phyloP scores from a whole-genome alignment of 2,888 invertebrate genomes.

The Pyrochroa serraticornis region DNA sequence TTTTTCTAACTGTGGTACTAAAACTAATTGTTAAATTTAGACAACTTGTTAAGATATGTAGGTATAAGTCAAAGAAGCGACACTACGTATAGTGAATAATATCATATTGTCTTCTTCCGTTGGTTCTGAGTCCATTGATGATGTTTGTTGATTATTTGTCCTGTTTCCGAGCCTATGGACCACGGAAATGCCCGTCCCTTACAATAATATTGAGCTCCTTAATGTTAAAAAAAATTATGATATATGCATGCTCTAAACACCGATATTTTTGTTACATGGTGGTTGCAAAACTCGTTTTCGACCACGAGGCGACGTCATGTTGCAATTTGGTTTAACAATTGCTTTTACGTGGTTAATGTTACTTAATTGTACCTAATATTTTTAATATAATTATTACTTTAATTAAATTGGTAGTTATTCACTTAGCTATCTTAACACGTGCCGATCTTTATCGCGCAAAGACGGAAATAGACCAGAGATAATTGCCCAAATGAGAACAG shows the following conservation, averaged over 20 bases:
- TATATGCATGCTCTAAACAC: constrained; percentile 27
- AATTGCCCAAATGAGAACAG: too few relatives aligned
- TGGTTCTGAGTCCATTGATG: constrained; percentile 54
- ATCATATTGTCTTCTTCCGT: constrained; percentile 47
- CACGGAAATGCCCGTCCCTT: constrained; percentile 60
- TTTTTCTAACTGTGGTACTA: constrained; percentile 35
- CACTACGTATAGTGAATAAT: constrained; percentile 16
- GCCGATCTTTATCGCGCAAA: constrained; percentile 2
- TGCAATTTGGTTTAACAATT: constrained; percentile 14
- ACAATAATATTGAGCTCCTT: constrained; percentile 28
- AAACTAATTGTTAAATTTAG: constrained; percentile 19
- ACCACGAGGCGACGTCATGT: not conserved
- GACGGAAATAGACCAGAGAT: too few relatives aligned
- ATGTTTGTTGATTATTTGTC: constrained; percentile 47
- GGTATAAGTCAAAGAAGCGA: too few relatives aligned
- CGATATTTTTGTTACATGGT: constrained; percentile 21
- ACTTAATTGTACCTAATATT: constrained; percentile 55
- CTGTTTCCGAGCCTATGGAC: constrained; percentile 60
- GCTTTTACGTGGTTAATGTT: constrained; percentile 51
- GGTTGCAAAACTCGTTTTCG: not conserved
- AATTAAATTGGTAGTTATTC: constrained; percentile 14
- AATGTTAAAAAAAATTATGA: constrained; percentile 13
- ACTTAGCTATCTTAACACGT: too few relatives aligned
- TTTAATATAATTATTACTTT: constrained; percentile 52
- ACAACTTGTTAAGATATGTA: constrained; percentile 21